Evolutionary conservation across 2,113 vertebrate species (phyloP).

Genomic region (Brachyhypopomus occidentalis): DNA sequence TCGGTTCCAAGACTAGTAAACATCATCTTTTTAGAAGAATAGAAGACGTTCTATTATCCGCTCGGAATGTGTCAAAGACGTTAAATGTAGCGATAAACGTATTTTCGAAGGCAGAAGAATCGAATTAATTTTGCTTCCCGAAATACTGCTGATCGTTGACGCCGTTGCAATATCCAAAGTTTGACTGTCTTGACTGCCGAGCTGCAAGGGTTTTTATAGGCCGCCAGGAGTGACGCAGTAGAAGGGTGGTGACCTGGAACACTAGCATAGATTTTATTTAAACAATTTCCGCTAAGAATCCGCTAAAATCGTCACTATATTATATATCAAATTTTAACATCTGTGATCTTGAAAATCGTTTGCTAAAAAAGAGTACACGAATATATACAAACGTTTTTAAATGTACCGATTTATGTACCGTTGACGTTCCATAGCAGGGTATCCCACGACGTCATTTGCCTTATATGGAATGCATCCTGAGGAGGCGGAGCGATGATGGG

Average conservation of each 20-base stretch:
- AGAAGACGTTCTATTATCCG: background rate
- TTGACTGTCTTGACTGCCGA: conserved; percentile 47
- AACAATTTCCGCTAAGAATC: conserved; percentile 32
- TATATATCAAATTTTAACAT: conserved; percentile 19
- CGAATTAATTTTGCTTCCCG: background rate
- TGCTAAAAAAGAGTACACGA: background rate
- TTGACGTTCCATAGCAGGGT: conserved; percentile 69
- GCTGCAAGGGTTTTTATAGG: conserved; percentile 56
- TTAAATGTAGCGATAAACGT: background rate
- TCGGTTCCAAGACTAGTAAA: conserved; percentile 86
- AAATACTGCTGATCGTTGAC: no score
- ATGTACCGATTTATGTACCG: background rate
- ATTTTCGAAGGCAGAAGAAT: no score
- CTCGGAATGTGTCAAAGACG: background rate
- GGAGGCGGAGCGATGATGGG: conserved; percentile 70
- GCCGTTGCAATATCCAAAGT: conserved; percentile 56
- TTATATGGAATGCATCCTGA: conserved; percentile 79
- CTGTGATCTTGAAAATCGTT: background rate
- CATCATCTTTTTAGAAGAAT: conserved; percentile 75
- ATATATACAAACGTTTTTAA: background rate
- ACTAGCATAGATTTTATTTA: background rate
- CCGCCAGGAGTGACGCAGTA: conserved; percentile 54
- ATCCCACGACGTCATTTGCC: conserved; percentile 77
- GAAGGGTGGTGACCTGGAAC: background rate
- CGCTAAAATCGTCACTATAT: no score